Conservation (phyloP, 2,113 vertebrate species). For the Ciconia stormi region DNA sequence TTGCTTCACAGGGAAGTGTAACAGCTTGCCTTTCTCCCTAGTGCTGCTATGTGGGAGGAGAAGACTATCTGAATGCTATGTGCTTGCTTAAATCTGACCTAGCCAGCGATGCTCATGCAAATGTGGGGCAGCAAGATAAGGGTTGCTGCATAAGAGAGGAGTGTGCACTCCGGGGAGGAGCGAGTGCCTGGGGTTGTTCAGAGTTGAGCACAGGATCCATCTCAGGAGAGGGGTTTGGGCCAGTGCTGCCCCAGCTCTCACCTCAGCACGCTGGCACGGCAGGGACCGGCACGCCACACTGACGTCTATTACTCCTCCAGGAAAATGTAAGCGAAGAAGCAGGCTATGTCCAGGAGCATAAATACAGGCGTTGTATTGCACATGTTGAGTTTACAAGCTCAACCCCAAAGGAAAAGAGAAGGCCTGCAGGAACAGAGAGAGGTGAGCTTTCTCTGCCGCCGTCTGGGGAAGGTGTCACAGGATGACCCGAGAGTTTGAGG, state of each 20-base stretch:
- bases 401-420: not conserved
- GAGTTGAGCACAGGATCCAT: no score
- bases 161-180: fast-evolving
- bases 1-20: not conserved
- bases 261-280: fast-evolving
- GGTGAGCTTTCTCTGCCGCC: not conserved
- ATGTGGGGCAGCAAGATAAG: not conserved
- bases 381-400: not conserved
- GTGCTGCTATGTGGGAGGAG: not conserved
- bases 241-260: not conserved
- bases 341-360: not conserved
- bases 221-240: not conserved
- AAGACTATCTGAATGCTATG: not conserved
- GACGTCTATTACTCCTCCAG: not conserved
- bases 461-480: fast-evolving
- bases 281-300: fast-evolving
- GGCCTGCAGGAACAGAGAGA: not conserved
- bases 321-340: not conserved
- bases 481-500: not conserved
- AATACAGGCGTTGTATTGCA: not conserved
- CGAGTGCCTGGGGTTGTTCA: not conserved
- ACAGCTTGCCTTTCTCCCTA: not conserved
- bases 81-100: not conserved
- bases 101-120: not conserved
- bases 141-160: not conserved